phyloP scores from a whole-genome alignment of 2,113 vertebrate species.

The Gymnocephalus cernua region DNA sequence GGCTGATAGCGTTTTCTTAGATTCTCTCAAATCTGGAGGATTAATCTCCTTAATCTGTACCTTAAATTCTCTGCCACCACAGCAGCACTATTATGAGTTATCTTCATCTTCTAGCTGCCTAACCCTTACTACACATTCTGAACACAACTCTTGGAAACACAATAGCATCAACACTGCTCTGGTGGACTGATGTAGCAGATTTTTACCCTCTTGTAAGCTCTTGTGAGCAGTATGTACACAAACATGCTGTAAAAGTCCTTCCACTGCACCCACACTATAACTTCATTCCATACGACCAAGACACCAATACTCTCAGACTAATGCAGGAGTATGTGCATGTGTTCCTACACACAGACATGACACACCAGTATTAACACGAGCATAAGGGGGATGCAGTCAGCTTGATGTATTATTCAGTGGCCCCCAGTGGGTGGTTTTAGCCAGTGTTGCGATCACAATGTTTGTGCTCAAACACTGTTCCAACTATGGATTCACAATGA shows the following conservation, averaged over 20 bases:
- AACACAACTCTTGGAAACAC: constrained; percentile 7
- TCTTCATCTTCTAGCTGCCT: constrained; percentile 36
- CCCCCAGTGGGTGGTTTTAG: constrained; percentile 65
- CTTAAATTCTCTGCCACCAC: constrained; percentile 37
- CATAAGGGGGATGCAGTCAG: constrained; percentile 49
- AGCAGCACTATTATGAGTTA: constrained; percentile 31
- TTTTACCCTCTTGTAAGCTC: constrained; percentile 60
- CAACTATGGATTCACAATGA: constrained; percentile 38
- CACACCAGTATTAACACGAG: constrained; percentile 58
- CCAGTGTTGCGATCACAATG: constrained; percentile 59
- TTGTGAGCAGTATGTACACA: constrained; percentile 54
- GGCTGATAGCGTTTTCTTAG: constrained; percentile 42
- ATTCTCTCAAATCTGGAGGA: constrained; percentile 54
- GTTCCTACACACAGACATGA: constrained; percentile 7
- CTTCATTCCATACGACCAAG: constrained; percentile 25
- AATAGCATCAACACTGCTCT: constrained; percentile 15
- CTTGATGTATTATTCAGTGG: constrained; percentile 79
- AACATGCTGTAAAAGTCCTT: constrained; percentile 43
- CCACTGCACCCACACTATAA: constrained; percentile 17
- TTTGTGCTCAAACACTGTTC: constrained; percentile 57
- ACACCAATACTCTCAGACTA: constrained; percentile 14
- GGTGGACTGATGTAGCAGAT: constrained; percentile 35
- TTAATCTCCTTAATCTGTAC: constrained; percentile 65
- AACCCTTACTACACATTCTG: constrained; percentile 40
- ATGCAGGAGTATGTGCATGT: constrained; percentile 39